A percentile compares a stretch with the other conserved stretches of the same genome.
These are phyloP conservation scores for Delphinapterus leucas DNA, from an alignment of 2,113 vertebrate species.

Conservation along the genomic window DNA sequence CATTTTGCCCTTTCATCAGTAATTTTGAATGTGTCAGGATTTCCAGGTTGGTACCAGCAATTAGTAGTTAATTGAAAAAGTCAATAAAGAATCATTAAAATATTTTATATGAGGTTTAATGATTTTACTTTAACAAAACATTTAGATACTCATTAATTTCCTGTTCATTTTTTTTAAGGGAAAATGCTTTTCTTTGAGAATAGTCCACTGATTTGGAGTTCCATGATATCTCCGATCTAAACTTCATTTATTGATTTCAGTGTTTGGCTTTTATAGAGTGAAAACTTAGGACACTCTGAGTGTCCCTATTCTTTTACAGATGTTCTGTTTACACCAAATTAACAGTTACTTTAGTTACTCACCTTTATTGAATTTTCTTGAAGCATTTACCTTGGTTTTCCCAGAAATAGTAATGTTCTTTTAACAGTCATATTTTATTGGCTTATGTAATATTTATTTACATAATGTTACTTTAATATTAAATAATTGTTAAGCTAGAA, in stretches of 20 bases:
- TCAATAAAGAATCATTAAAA: not conserved
- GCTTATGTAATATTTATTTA: not conserved
- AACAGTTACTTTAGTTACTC: not conserved
- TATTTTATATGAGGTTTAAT: not conserved
- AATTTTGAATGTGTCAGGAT: not conserved
- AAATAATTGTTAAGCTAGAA: not conserved
- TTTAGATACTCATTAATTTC: not conserved
- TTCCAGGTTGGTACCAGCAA: not conserved
- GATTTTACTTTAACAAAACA: not conserved
- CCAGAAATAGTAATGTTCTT: not conserved
- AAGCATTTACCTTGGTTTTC: not conserved
- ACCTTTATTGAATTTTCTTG: not conserved
- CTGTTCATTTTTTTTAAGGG: not conserved
- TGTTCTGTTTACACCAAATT: not conserved
- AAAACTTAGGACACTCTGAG: not conserved
- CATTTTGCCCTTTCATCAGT: not conserved
- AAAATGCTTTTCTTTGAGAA: not conserved
- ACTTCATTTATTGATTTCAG: not conserved
- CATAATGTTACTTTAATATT: not conserved
- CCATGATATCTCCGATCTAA: not conserved
- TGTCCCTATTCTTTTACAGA: not conserved
- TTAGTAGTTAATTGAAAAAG: not conserved
- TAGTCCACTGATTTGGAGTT: not conserved
- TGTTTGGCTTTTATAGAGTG: not conserved
- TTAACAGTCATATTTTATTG: not conserved